phyloP scores from a whole-genome alignment of 2,113 vertebrate species.

The Xiphophorus maculatus region DNA sequence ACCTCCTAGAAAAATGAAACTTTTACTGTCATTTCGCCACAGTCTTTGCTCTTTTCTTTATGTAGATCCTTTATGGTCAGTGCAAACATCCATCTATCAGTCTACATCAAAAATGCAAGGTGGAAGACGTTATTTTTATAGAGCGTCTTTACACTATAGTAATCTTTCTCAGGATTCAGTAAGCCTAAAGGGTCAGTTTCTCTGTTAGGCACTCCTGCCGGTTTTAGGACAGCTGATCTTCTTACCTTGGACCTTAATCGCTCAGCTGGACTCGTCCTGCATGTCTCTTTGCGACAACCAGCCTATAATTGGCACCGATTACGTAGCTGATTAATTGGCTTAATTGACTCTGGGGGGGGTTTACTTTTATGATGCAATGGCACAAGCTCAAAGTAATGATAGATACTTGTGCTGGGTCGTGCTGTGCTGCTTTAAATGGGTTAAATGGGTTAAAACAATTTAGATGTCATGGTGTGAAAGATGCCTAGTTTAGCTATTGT shows the following conservation, averaged over 20 bases:
- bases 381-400: neutral
- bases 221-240: slow-evolving; percentile 63
- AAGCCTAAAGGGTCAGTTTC: slow-evolving; percentile 30
- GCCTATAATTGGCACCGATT: slow-evolving; percentile 6
- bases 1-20: slow-evolving; percentile 17
- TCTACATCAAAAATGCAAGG: neutral
- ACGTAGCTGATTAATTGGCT: slow-evolving; percentile 20
- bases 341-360: neutral
- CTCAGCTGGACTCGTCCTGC: slow-evolving; percentile 16
- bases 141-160: neutral
- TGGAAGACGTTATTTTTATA: neutral
- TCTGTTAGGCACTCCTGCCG: slow-evolving; percentile 18
- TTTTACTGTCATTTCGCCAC: neutral
- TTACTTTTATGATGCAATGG: slow-evolving; percentile 1
- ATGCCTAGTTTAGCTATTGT: neutral
- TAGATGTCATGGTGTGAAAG: slow-evolving; percentile 22
- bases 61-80: neutral
- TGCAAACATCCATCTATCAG: neutral
- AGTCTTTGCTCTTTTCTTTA: neutral
- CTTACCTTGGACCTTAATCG: slow-evolving; percentile 62
- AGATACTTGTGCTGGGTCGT: neutral
- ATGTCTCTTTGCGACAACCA: slow-evolving; percentile 23
- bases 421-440: slow-evolving; percentile 6
- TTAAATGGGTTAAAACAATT: slow-evolving; percentile 33
- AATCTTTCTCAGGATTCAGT: slow-evolving; percentile 11